These are phyloP conservation scores for Helogale parvula DNA, from an alignment of 2,113 vertebrate genomes.

Conservation along the genomic window DNA sequence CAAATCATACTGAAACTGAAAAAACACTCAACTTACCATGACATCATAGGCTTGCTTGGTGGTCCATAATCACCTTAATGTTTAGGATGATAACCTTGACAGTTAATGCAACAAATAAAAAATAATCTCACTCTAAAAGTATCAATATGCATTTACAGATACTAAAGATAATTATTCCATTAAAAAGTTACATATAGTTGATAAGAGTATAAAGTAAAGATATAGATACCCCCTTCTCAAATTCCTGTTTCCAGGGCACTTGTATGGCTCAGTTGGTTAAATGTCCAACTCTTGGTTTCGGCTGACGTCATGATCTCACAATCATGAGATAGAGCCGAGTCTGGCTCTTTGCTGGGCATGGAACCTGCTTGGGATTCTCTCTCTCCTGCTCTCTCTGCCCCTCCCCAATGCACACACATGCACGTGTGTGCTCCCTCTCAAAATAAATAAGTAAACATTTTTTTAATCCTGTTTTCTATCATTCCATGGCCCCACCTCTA, in stretches of 20 bases:
- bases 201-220: background rate
- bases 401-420: too few relatives aligned
- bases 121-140: conserved; percentile 44
- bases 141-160: background rate
- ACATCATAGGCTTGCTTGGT: background rate
- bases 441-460: too few relatives aligned
- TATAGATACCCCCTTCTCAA: background rate
- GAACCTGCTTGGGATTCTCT: too few relatives aligned
- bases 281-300: too few relatives aligned
- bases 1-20: conserved; percentile 55
- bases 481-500: background rate
- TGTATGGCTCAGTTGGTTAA: too few relatives aligned
- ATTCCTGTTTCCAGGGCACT: background rate
- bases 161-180: background rate
- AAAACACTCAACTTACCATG: conserved; percentile 19
- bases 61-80: background rate
- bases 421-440: too few relatives aligned
- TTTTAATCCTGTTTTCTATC: background rate
- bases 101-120: conserved; percentile 52
- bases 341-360: too few relatives aligned
- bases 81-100: conserved; percentile 9
- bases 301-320: too few relatives aligned
- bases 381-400: too few relatives aligned
- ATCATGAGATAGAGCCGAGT: too few relatives aligned
- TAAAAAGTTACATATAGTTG: background rate